These are phyloP conservation scores for Petrocephalus sullivani DNA, from an alignment of 2,797 vertebrate species.

Conservation along the genomic window DNA sequence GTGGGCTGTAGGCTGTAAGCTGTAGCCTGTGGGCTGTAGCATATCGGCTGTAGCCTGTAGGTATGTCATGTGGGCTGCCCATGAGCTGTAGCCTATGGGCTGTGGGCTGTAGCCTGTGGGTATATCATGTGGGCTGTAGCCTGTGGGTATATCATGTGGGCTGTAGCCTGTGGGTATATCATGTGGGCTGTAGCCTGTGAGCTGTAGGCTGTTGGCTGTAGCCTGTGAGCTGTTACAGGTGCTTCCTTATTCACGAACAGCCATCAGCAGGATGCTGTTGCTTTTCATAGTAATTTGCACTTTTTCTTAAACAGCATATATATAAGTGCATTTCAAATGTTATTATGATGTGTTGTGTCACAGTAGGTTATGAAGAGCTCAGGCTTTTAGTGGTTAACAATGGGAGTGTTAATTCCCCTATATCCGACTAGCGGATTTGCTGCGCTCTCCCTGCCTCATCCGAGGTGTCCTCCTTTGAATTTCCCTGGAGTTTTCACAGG, in stretches of 20 bases:
- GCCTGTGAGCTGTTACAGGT: not conserved
- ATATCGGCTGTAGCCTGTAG: not conserved
- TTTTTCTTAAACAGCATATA: too few relatives aligned
- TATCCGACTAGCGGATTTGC: too few relatives aligned
- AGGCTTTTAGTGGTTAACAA: too few relatives aligned
- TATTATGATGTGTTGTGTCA: too few relatives aligned
- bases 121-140: not conserved
- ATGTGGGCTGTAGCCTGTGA: too few relatives aligned
- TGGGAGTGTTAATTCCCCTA: too few relatives aligned
- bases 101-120: not conserved
- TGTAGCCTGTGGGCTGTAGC: not conserved
- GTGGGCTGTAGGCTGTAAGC: not conserved
- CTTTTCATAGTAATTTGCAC: too few relatives aligned
- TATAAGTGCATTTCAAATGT: too few relatives aligned
- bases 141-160: not conserved
- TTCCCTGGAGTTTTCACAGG: not conserved
- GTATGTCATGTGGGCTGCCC: not conserved
- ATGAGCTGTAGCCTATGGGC: not conserved
- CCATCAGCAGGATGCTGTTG: too few relatives aligned
- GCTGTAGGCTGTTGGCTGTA: not conserved
- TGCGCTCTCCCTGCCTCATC: not conserved
- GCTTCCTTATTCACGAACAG: not conserved
- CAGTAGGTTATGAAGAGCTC: too few relatives aligned
- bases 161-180: not conserved
- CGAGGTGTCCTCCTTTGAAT: not conserved